These are phyloP conservation scores for Anguilla japonica DNA, from an alignment of 2,113 vertebrate genomes.

Conservation along the genomic window DNA sequence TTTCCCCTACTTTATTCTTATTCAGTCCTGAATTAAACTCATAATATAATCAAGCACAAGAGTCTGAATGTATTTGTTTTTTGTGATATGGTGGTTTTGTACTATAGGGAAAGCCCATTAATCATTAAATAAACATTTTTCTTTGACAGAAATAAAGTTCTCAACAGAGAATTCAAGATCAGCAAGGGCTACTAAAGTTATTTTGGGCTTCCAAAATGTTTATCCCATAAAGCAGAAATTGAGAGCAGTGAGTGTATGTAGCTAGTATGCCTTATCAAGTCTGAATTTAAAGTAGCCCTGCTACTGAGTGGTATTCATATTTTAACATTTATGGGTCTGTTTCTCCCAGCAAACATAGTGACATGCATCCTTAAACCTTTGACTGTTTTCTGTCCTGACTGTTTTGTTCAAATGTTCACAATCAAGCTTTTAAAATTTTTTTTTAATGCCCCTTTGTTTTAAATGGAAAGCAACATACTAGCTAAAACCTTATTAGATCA, in stretches of 20 bases:
- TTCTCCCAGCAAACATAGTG: background rate
- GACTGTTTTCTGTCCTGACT: too few relatives aligned
- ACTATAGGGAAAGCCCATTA: too few relatives aligned
- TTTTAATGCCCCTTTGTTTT: background rate
- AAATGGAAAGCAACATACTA: background rate
- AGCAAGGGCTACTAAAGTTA: background rate
- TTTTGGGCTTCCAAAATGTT: background rate
- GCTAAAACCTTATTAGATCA: background rate
- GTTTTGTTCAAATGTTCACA: background rate
- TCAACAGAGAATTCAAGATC: too few relatives aligned
- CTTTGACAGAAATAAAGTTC: too few relatives aligned
- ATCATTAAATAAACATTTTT: too few relatives aligned
- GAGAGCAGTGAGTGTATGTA: background rate
- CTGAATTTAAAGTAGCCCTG: background rate
- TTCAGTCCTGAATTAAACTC: background rate
- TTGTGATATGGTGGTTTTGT: too few relatives aligned
- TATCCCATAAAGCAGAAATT: background rate
- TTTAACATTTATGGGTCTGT: background rate
- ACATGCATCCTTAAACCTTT: background rate
- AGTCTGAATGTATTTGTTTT: background rate
- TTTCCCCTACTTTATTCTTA: background rate
- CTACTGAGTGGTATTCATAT: background rate
- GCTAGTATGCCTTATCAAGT: background rate
- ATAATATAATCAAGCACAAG: background rate
- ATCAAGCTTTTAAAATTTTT: background rate